phyloP scores from a whole-genome alignment of 2,113 vertebrate genomes.

The Microcebus jonahi region DNA sequence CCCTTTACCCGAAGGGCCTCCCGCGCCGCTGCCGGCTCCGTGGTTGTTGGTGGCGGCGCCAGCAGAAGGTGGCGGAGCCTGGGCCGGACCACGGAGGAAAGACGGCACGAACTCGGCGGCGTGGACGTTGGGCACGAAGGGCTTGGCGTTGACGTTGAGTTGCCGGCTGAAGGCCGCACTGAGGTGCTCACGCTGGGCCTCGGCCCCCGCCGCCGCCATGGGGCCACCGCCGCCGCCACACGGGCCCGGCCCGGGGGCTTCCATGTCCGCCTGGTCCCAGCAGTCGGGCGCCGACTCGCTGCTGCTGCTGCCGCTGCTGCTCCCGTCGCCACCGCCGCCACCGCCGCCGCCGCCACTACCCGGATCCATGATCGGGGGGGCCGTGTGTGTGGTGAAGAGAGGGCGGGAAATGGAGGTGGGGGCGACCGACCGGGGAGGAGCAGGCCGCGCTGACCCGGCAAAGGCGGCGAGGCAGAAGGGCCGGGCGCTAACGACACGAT shows the following conservation, averaged over 20 bases:
- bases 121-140: conserved; percentile 97
- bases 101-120: conserved; percentile 95
- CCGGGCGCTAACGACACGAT: conserved; percentile 24
- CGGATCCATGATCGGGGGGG: conserved; percentile 81
- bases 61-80: conserved; percentile 56
- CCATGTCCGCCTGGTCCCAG: conserved; percentile 97
- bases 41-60: conserved; percentile 68
- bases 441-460: conserved; percentile 54
- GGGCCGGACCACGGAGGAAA: conserved; percentile 85
- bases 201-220: conserved; percentile 81
- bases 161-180: conserved; percentile 88
- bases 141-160: conserved; percentile 96
- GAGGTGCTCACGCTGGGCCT: conserved; percentile 89
- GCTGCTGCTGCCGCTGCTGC: conserved; percentile 84
- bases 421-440: conserved; percentile 66
- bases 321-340: conserved; percentile 72
- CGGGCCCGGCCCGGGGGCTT: conserved; percentile 72
- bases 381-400: conserved; percentile 75
- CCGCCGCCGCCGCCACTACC: conserved; percentile 71
- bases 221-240: conserved; percentile 76
- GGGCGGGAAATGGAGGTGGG: conserved; percentile 82
- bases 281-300: conserved; percentile 98
- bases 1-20: conserved; percentile 77
- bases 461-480: background rate
- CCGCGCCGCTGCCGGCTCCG: conserved; percentile 73